Evolutionary conservation across 2,113 vertebrate species (phyloP).

Genomic region (Coptodon rendalli): DNA sequence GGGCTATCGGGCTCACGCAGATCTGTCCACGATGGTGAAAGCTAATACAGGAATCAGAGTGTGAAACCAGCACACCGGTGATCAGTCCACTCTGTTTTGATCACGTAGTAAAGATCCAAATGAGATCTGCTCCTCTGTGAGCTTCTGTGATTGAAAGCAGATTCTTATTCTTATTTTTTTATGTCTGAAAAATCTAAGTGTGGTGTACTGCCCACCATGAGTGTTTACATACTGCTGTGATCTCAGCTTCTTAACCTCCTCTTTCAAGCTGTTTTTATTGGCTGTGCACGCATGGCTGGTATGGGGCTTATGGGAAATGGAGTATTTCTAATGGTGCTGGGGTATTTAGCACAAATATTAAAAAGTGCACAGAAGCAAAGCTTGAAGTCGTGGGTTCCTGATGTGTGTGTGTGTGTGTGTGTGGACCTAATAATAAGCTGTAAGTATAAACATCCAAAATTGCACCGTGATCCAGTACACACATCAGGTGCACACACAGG

Average conservation of each 20-base stretch:
- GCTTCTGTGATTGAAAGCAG: background rate
- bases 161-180: background rate
- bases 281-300: background rate
- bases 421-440: background rate
- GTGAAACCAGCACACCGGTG: background rate
- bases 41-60: conserved; percentile 22
- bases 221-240: background rate
- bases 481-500: background rate
- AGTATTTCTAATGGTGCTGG: background rate
- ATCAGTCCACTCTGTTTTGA: background rate
- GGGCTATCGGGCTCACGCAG: conserved; percentile 27
- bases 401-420: background rate
- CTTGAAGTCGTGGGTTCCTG: background rate
- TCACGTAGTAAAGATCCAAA: background rate
- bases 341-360: background rate
- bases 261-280: background rate
- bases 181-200: background rate
- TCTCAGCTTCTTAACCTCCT: background rate
- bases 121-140: background rate
- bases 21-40: conserved; percentile 44
- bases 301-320: background rate
- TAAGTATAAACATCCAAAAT: background rate
- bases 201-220: background rate
- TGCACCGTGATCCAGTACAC: background rate
- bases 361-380: background rate